Percentiles rank a stretch among this genome's conserved stretches.
These are phyloP conservation scores for Philereme transversata DNA, from an alignment of 2,888 invertebrate genomes.

Conservation along the genomic window DNA sequence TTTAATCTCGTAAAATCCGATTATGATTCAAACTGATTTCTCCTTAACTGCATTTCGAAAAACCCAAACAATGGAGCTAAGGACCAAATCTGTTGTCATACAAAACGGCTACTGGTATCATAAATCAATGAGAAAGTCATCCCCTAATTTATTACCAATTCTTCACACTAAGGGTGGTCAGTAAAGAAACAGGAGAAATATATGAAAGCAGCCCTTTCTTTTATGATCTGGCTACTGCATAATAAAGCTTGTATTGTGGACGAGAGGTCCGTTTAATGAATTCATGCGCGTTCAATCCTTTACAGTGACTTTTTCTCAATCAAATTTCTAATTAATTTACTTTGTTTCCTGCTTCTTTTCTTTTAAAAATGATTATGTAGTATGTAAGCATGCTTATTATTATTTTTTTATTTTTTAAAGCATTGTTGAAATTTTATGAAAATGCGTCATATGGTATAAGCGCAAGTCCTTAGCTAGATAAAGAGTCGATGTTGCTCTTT, in stretches of 20 bases:
- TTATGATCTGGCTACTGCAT: slow-evolving; percentile 66
- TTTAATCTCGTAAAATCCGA: slow-evolving; percentile 28
- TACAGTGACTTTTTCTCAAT: not conserved
- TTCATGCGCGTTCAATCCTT: slow-evolving; percentile 33
- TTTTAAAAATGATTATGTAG: too few species aligned
- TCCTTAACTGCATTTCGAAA: slow-evolving; percentile 24
- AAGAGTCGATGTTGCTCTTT: slow-evolving; percentile 34
- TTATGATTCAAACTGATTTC: slow-evolving; percentile 14
- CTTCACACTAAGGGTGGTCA: slow-evolving; percentile 61
- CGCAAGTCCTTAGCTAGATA: not conserved
- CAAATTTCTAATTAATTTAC: not conserved
- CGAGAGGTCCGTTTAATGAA: slow-evolving; percentile 26
- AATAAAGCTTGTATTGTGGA: slow-evolving; percentile 56
- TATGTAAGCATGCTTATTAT: too few species aligned
- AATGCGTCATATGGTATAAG: not conserved
- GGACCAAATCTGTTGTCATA: slow-evolving; percentile 38
- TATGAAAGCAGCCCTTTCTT: slow-evolving; percentile 63
- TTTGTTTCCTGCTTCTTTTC: too few species aligned
- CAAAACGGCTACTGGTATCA: slow-evolving; percentile 54
- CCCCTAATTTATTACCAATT: slow-evolving; percentile 53
- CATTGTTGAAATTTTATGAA: not conserved
- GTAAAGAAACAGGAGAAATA: slow-evolving; percentile 49
- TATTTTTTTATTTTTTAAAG: too few species aligned
- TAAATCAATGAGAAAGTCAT: slow-evolving; percentile 61
- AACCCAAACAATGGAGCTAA: slow-evolving; percentile 38